These are phyloP conservation scores for Pogonus chalceus DNA, from an alignment of 1,140 invertebrate species.

Conservation along the genomic window DNA sequence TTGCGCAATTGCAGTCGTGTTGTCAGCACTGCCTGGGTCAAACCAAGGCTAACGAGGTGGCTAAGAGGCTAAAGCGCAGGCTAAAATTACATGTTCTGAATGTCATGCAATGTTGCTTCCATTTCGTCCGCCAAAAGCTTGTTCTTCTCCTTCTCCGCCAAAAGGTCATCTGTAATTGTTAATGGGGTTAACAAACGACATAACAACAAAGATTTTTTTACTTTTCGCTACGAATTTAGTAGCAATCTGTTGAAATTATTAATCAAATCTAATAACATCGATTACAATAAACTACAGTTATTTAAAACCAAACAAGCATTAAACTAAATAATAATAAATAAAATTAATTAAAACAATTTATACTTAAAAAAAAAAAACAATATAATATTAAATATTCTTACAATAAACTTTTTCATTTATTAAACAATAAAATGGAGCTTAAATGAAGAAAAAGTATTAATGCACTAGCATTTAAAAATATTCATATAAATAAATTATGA, in stretches of 20 bases:
- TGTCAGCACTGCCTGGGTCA: background rate
- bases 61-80: background rate
- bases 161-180: constrained; percentile 82
- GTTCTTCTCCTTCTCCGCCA: constrained; percentile 91
- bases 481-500: too few relatives aligned
- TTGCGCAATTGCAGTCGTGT: background rate
- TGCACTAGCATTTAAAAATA: too few relatives aligned
- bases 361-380: constrained; percentile 9
- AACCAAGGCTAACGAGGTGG: too few relatives aligned
- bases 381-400: background rate
- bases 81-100: constrained; percentile 90
- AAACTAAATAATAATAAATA: background rate
- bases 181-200: constrained; percentile 33
- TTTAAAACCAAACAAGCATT: too few relatives aligned
- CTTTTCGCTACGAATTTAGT: constrained; percentile 2
- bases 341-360: background rate
- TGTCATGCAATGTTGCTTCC: constrained; percentile 97
- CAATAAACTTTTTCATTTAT: background rate
- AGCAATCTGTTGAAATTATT: background rate
- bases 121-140: constrained; percentile 96
- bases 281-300: background rate
- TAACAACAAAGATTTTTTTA: constrained; percentile 27
- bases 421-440: background rate
- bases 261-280: background rate
- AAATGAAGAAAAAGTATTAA: too few relatives aligned